These are phyloP conservation scores for Drosophila multiciliata DNA, from an alignment of 2,888 invertebrate genomes.

Conservation along the genomic window DNA sequence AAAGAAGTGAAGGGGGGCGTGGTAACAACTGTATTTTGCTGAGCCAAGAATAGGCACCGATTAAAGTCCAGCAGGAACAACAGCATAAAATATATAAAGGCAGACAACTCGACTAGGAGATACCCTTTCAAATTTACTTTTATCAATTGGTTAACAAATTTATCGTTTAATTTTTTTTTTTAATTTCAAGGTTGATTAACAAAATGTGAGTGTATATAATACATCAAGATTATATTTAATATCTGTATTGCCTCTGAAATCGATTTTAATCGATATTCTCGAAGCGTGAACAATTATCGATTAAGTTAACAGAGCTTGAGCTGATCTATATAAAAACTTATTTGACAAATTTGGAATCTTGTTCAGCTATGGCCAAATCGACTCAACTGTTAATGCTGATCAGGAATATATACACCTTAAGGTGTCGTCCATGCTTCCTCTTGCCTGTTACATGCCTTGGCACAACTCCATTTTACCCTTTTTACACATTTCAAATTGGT, in stretches of 20 bases:
- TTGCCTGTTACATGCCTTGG: neutral
- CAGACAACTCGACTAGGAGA: neutral
- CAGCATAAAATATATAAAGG: conserved; percentile 3
- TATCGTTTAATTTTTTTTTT: neutral
- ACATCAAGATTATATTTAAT: too few species aligned
- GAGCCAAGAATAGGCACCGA: conserved; percentile 51
- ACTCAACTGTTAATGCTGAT: neutral
- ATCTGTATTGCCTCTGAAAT: neutral
- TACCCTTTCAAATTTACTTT: neutral
- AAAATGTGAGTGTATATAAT: neutral
- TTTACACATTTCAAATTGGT: neutral
- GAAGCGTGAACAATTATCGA: neutral
- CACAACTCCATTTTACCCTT: neutral
- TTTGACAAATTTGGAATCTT: neutral
- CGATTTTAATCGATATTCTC: neutral
- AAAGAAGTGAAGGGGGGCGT: neutral
- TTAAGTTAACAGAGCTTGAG: neutral
- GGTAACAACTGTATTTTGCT: conserved; percentile 40
- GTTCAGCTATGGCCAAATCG: neutral
- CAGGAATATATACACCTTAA: neutral
- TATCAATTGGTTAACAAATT: neutral
- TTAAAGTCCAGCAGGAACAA: conserved; percentile 63
- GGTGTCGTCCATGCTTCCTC: neutral
- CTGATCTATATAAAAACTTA: neutral
- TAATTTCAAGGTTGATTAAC: neutral